Evolutionary conservation across 2,113 vertebrate species (phyloP).

Genomic region (Hystrix brachyura): DNA sequence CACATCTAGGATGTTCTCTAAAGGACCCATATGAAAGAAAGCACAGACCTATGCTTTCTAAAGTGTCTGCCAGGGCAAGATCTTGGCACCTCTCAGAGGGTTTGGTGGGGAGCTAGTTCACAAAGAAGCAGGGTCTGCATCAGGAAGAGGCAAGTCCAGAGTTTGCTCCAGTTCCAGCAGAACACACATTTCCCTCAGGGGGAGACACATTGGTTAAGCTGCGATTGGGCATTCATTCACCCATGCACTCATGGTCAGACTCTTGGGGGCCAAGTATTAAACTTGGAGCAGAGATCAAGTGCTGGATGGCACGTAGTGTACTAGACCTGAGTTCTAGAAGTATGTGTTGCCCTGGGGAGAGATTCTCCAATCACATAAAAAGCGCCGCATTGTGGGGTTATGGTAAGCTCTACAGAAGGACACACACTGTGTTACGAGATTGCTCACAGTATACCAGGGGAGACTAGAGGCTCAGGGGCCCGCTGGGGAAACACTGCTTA

Average conservation of each 20-base stretch:
- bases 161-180: not conserved
- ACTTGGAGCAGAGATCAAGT: not conserved
- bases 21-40: not conserved
- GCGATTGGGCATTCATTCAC: not conserved
- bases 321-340: not conserved
- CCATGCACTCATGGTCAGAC: not conserved
- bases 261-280: not conserved
- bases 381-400: not conserved
- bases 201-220: rapidly evolving
- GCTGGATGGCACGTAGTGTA: not conserved
- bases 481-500: not conserved
- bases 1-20: not conserved
- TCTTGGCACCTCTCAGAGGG: rapidly evolving
- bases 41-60: not conserved
- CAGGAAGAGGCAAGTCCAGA: not conserved
- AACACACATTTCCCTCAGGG: rapidly evolving
- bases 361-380: not conserved
- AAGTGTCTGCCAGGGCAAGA: not conserved
- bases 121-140: not conserved
- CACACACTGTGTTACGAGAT: rapidly evolving
- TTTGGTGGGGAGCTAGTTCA: too few relatives aligned
- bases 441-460: not conserved
- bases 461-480: too few relatives aligned
- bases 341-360: not conserved
- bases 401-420: not conserved